phyloP scores from a whole-genome alignment of 1,140 invertebrate species.

The Cardiocondyla obscurior region DNA sequence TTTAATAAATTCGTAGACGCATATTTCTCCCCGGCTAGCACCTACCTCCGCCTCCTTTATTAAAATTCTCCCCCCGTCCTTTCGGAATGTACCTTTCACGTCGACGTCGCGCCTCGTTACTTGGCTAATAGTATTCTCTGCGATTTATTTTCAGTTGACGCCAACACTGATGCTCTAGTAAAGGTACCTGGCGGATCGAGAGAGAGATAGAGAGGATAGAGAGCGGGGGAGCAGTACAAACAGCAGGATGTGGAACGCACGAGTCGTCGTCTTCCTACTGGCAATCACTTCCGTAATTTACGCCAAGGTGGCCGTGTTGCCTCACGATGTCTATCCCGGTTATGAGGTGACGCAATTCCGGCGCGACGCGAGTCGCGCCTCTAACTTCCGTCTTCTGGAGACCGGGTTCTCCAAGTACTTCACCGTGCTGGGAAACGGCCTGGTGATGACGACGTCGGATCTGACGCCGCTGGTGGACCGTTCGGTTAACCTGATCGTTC shows the following conservation, averaged over 20 bases:
- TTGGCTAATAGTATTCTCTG: not conserved
- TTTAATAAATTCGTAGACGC: not conserved
- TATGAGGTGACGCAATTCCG: slow-evolving; percentile 92
- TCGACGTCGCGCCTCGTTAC: not conserved
- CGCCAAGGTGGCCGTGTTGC: slow-evolving; percentile 86
- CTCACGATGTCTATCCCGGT: slow-evolving; percentile 93
- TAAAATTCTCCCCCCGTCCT: not conserved
- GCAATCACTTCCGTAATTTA: slow-evolving; percentile 56
- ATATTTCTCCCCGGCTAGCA: not conserved
- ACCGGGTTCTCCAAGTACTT: slow-evolving; percentile 93
- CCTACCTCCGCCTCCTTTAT: not conserved
- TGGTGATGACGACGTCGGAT: slow-evolving; percentile 95
- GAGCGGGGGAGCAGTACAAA: slow-evolving; percentile 43
- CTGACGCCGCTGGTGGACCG: slow-evolving; percentile 91
- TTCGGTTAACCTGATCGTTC: slow-evolving; percentile 90
- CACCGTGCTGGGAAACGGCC: slow-evolving; percentile 93
- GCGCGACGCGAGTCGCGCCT: slow-evolving; percentile 78
- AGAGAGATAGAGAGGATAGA: slow-evolving; percentile 42
- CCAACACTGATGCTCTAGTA: slow-evolving; percentile 65
- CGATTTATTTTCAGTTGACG: slow-evolving; percentile 45
- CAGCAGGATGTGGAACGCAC: slow-evolving; percentile 60
- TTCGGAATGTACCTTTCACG: not conserved
- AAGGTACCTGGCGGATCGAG: slow-evolving; percentile 33
- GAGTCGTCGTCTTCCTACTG: slow-evolving; percentile 45
- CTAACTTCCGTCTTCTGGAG: slow-evolving; percentile 88